A percentile compares a stretch with the other conserved stretches of the same genome.
Evolutionary conservation across 2,797 vertebrate genomes (phyloP).

Genomic region (Nannoperca obscura): DNA sequence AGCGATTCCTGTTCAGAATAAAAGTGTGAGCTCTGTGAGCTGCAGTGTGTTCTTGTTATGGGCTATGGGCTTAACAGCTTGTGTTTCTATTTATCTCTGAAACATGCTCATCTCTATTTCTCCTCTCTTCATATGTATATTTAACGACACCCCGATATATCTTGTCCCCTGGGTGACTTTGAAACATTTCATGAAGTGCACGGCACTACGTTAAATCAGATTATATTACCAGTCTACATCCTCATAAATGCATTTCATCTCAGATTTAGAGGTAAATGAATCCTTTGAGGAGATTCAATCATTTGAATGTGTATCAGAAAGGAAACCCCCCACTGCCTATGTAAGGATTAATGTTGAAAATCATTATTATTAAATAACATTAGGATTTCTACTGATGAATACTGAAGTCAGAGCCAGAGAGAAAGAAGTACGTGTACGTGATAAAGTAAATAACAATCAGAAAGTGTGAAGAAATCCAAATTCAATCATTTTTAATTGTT

Average conservation of each 20-base stretch:
- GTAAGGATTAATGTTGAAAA: constrained; percentile 17
- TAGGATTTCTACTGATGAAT: constrained; percentile 14
- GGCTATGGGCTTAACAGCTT: constrained; percentile 11
- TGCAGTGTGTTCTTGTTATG: constrained; percentile 37
- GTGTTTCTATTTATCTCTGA: constrained; percentile 47
- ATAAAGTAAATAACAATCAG: constrained; percentile 11
- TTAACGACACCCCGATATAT: constrained; percentile 66
- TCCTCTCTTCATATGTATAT: constrained; percentile 64
- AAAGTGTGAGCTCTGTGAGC: constrained; percentile 40
- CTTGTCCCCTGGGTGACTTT: constrained; percentile 58
- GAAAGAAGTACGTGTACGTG: neutral
- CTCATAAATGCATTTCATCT: constrained; percentile 61
- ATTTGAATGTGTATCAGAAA: constrained; percentile 53
- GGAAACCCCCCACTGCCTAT: constrained; percentile 21
- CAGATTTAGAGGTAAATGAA: constrained; percentile 52
- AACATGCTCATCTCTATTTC: constrained; percentile 34
- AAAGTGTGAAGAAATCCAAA: constrained; percentile 7
- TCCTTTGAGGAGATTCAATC: constrained; percentile 49
- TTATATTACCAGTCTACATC: constrained; percentile 53
- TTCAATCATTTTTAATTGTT: neutral
- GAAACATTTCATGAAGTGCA: constrained; percentile 61
- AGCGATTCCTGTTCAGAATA: constrained; percentile 5
- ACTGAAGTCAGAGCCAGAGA: neutral
- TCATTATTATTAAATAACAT: constrained; percentile 23
- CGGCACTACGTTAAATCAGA: constrained; percentile 53